A percentile compares a stretch with the other conserved stretches of the same genome.
These are phyloP conservation scores for Scomber colias DNA, from an alignment of 2,113 vertebrate species.

Conservation along the genomic window DNA sequence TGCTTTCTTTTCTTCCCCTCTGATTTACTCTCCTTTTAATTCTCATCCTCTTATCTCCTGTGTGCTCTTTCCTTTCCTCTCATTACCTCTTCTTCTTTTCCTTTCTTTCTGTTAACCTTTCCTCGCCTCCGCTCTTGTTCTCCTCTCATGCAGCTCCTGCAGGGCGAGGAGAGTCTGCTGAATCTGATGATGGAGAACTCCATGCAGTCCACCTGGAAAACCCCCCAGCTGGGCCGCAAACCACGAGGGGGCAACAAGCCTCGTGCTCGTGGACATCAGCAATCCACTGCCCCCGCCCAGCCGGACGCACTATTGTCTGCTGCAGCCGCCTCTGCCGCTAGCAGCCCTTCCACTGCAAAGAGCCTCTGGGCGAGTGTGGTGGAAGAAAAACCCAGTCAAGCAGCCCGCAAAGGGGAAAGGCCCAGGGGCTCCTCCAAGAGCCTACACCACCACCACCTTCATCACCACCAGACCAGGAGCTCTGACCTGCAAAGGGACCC, in stretches of 20 bases:
- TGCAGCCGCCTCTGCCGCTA: constrained; percentile 21
- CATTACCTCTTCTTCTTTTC: background rate
- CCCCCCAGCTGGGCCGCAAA: constrained; percentile 90
- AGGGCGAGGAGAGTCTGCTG: constrained; percentile 94
- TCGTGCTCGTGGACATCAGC: constrained; percentile 83
- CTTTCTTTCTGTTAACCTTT: background rate
- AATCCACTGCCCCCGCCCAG: constrained; percentile 13
- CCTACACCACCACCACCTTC: constrained; percentile 64
- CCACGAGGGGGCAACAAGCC: constrained; percentile 84
- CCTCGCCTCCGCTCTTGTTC: background rate
- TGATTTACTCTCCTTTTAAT: background rate
- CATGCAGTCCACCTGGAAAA: constrained; percentile 90
- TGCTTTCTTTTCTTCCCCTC: background rate
- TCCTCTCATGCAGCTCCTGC: constrained; percentile 85
- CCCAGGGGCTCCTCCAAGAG: constrained; percentile 61
- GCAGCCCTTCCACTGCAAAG: constrained; percentile 61
- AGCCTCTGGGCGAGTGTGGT: constrained; percentile 29
- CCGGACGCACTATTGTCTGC: constrained; percentile 36
- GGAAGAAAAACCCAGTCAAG: constrained; percentile 56
- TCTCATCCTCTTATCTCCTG: background rate
- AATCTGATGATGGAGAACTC: constrained; percentile 98
- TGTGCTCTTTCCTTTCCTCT: background rate
- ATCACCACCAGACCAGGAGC: constrained; percentile 73
- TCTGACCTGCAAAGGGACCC: constrained; percentile 69
- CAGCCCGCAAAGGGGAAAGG: constrained; percentile 64